A percentile compares a stretch with the other conserved stretches of the same genome.
Conservation (phyloP, 2,797 vertebrate species). For the Enteromius fasciolatus region DNA sequence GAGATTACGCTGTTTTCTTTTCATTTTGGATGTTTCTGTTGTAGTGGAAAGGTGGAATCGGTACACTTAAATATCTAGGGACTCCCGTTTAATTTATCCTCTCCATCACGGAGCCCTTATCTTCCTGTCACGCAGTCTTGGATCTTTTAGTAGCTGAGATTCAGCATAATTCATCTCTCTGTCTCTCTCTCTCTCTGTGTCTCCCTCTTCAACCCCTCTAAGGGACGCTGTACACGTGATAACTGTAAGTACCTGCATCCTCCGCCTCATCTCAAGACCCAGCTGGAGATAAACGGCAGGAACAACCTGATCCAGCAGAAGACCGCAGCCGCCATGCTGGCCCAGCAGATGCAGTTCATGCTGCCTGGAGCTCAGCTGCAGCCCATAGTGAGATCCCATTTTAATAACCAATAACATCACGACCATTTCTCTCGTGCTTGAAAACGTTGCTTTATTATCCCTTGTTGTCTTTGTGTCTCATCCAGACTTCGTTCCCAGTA, state of each 20-base stretch:
- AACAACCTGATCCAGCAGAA: slow-evolving; percentile 99
- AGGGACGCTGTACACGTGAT: slow-evolving; percentile 95
- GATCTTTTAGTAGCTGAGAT: slow-evolving; percentile 37
- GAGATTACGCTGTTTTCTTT: slow-evolving; percentile 34
- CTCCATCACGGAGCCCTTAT: slow-evolving; percentile 46
- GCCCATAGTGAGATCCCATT: slow-evolving; percentile 86
- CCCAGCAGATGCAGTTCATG: slow-evolving; percentile 98
- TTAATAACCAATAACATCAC: slow-evolving; percentile 18
- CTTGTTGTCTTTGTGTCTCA: slow-evolving; percentile 20
- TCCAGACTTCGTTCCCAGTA: slow-evolving; percentile 90
- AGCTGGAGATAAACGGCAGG: slow-evolving; percentile 96
- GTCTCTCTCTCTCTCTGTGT: neutral
- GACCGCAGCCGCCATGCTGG: slow-evolving; percentile 93
- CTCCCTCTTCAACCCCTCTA: neutral
- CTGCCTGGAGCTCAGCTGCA: slow-evolving; percentile 91
- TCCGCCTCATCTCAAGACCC: slow-evolving; percentile 95
- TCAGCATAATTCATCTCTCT: slow-evolving; percentile 38
- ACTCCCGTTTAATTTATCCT: slow-evolving; percentile 45
- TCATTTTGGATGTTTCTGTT: slow-evolving; percentile 25
- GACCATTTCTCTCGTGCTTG: slow-evolving; percentile 7
- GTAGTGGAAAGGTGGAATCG: slow-evolving; percentile 14
- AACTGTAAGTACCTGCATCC: slow-evolving; percentile 99
- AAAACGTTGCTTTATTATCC: slow-evolving; percentile 38
- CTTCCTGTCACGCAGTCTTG: slow-evolving; percentile 9
- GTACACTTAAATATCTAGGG: slow-evolving; percentile 37